Evolutionary conservation across 2,888 invertebrate species (phyloP).

Genomic region (Aricia artaxerxes): DNA sequence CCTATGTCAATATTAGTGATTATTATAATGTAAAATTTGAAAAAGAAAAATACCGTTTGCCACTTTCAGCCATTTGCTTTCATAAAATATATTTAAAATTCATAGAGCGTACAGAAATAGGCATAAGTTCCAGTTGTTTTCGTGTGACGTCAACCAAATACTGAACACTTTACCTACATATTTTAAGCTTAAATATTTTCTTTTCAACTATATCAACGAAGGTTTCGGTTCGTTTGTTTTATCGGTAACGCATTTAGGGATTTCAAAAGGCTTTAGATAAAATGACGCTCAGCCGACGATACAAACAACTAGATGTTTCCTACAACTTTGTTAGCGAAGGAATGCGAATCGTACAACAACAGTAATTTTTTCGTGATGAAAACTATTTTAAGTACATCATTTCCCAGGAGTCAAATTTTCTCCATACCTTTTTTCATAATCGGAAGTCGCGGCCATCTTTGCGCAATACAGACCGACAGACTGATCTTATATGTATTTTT

Average conservation of each 20-base stretch:
- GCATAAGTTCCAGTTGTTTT: not conserved
- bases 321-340: not conserved
- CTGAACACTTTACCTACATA: not conserved
- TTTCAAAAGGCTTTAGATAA: slow-evolving; percentile 23
- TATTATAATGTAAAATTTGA: not conserved
- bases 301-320: not conserved
- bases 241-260: slow-evolving; percentile 25
- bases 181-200: slow-evolving; percentile 24
- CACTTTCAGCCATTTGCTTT: not conserved
- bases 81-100: slow-evolving; percentile 20
- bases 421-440: too few species aligned
- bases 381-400: too few species aligned
- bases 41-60: not conserved
- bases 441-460: too few species aligned
- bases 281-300: not conserved
- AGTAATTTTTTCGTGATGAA: too few species aligned
- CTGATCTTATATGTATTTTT: too few species aligned
- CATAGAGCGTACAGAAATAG: not conserved
- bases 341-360: not conserved
- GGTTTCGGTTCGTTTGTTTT: slow-evolving; percentile 28
- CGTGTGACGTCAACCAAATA: slow-evolving; percentile 18
- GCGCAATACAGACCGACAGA: too few species aligned
- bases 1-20: not conserved
- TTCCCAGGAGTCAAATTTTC: too few species aligned
- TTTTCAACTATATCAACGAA: slow-evolving; percentile 19